Conservation (phyloP, 1,140 invertebrate genomes). For the Polypedilum vanderplanki region DNA sequence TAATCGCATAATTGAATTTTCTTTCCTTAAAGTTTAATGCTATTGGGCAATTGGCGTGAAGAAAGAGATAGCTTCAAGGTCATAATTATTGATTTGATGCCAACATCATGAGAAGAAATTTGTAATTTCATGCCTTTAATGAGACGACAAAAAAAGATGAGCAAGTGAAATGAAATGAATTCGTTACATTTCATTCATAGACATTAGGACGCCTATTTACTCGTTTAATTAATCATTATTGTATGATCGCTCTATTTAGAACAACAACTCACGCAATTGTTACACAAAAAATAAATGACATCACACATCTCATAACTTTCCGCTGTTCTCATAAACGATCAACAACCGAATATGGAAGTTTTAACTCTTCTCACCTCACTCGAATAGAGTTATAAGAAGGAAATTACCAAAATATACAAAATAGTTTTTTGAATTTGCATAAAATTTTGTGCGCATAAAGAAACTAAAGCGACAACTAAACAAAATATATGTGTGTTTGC, state of each 20-base stretch:
- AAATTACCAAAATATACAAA: background rate
- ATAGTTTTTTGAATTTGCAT: background rate
- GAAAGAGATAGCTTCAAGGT: conserved; percentile 7
- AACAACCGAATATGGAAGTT: background rate
- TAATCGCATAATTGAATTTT: background rate
- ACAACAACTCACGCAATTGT: background rate
- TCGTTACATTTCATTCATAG: background rate
- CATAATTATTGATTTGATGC: conserved; percentile 12
- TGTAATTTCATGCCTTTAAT: conserved; percentile 7
- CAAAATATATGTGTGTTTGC: too few relatives aligned
- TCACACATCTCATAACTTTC: background rate
- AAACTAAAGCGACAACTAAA: background rate
- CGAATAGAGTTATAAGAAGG: too few relatives aligned
- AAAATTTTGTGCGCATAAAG: background rate
- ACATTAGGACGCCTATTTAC: background rate
- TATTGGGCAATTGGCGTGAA: conserved; percentile 1
- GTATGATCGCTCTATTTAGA: background rate
- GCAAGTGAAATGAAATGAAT: background rate
- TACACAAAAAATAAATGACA: background rate
- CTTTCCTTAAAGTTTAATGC: background rate
- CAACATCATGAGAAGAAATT: background rate
- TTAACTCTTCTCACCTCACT: background rate
- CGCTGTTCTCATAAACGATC: background rate
- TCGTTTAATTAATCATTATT: background rate
- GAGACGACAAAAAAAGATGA: background rate